These are phyloP conservation scores for Tokudaia muenninki DNA, from an alignment of 2,797 vertebrate species.

Conservation along the genomic window DNA sequence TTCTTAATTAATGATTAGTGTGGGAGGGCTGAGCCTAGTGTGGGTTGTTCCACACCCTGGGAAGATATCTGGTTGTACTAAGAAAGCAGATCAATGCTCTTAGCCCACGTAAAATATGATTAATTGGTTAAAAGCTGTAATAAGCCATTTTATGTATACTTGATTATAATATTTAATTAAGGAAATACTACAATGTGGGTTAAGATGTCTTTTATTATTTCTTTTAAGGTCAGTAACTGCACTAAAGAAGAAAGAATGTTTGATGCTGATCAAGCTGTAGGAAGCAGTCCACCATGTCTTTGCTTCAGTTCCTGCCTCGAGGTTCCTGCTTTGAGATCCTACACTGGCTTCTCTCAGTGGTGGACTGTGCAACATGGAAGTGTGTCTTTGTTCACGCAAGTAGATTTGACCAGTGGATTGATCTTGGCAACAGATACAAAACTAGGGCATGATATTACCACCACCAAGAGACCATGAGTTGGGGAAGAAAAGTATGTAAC, in stretches of 20 bases:
- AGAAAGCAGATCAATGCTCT: not conserved
- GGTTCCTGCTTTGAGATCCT: not conserved
- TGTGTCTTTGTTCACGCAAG: not conserved
- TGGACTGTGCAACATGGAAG: not conserved
- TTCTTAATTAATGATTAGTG: not conserved
- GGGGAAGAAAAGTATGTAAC: not conserved
- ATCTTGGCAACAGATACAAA: not conserved
- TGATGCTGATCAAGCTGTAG: not conserved
- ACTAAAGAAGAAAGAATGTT: not conserved
- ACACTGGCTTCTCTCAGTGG: not conserved
- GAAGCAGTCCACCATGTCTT: too few species aligned
- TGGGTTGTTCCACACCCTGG: not conserved
- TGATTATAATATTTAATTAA: conserved; percentile 59
- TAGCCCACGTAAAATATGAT: not conserved
- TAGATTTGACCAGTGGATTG: not conserved
- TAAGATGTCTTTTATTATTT: conserved; percentile 28
- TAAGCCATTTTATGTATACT: conserved; percentile 49
- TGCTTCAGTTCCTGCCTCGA: not conserved
- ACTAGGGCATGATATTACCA: not conserved
- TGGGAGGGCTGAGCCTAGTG: not conserved
- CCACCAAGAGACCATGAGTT: not conserved
- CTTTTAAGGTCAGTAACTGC: conserved; percentile 61
- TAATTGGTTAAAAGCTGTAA: conserved; percentile 39
- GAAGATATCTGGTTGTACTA: not conserved
- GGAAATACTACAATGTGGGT: conserved; percentile 24